Evolutionary conservation across 2,113 vertebrate species (phyloP).

Genomic region (Electrona antarctica): DNA sequence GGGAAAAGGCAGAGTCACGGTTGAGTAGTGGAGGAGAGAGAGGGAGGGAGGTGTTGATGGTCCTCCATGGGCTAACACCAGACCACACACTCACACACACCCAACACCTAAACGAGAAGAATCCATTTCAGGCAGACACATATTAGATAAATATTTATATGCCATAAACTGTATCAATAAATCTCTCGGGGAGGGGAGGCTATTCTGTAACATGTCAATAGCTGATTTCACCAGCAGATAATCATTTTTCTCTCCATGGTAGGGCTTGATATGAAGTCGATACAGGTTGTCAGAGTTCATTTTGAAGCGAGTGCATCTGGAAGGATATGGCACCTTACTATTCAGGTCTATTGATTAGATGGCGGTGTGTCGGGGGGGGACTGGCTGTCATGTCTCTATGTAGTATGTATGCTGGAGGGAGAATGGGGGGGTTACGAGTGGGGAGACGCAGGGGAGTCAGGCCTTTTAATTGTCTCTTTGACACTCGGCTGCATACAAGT

Average conservation of each 20-base stretch:
- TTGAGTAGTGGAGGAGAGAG: constrained; percentile 81
- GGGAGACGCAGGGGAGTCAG: constrained; percentile 80
- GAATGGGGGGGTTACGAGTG: constrained; percentile 60
- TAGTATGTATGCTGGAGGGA: constrained; percentile 45
- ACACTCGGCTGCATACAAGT: constrained; percentile 80
- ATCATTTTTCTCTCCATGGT: constrained; percentile 84
- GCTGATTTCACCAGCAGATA: constrained; percentile 96
- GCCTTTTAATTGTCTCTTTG: constrained; percentile 85
- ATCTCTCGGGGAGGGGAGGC: constrained; percentile 81
- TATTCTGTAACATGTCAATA: constrained; percentile 95
- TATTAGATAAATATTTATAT: constrained; percentile 99
- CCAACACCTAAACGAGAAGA: constrained; percentile 73
- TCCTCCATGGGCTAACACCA: constrained; percentile 83
- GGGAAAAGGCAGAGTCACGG: constrained; percentile 82
- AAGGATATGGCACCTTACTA: constrained; percentile 63
- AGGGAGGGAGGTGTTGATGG: constrained; percentile 80
- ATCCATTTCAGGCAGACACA: constrained; percentile 93
- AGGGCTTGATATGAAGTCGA: constrained; percentile 91
- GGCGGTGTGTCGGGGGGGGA: constrained; percentile 42
- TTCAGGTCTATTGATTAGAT: constrained; percentile 68
- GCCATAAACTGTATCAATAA: constrained; percentile 95
- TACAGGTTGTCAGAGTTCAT: constrained; percentile 85
- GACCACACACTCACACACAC: constrained; percentile 83
- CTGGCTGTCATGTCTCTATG: constrained; percentile 50
- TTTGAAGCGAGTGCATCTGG: constrained; percentile 54